Percentiles rank a stretch among this genome's conserved stretches.
phyloP scores from a whole-genome alignment of 2,797 vertebrate species.

The Philypnodon macrostomus region DNA sequence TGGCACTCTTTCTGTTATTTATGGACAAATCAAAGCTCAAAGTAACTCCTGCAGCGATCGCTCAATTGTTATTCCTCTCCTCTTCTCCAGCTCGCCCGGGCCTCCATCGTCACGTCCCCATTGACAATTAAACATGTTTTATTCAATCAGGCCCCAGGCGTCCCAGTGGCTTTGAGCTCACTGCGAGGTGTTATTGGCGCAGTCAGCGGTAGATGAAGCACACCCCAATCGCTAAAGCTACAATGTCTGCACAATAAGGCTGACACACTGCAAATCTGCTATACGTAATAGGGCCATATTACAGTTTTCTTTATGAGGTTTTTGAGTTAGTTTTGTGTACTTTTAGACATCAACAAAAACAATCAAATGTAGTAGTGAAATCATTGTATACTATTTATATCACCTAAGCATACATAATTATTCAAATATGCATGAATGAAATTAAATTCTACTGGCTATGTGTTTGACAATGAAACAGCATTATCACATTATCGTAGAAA shows the following conservation, averaged over 20 bases:
- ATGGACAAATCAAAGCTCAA: constrained; percentile 49
- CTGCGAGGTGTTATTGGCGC: constrained; percentile 51
- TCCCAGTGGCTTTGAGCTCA: constrained; percentile 36
- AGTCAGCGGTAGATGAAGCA: constrained; percentile 74
- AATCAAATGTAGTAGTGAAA: too few relatives aligned
- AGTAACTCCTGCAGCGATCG: constrained; percentile 31
- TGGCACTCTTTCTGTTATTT: constrained; percentile 43
- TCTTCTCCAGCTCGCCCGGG: constrained; percentile 13
- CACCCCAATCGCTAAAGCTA: constrained; percentile 40
- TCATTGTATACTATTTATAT: too few relatives aligned
- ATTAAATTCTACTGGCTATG: too few relatives aligned
- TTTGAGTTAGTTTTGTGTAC: too few relatives aligned
- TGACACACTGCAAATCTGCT: constrained; percentile 45
- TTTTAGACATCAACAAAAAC: too few relatives aligned
- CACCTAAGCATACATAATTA: too few relatives aligned
- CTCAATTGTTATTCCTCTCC: constrained; percentile 42
- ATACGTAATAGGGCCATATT: too few relatives aligned
- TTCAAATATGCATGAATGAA: too few relatives aligned
- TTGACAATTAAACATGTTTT: constrained; percentile 75
- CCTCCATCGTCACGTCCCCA: constrained; percentile 43
- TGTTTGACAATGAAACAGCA: too few relatives aligned
- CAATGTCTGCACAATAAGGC: constrained; percentile 43
- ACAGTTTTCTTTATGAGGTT: too few relatives aligned
- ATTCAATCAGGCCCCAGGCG: constrained; percentile 66
- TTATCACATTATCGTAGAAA: too few relatives aligned